Evolutionary conservation across 2,888 invertebrate genomes (phyloP).

Genomic region (Pegoplata infirma): DNA sequence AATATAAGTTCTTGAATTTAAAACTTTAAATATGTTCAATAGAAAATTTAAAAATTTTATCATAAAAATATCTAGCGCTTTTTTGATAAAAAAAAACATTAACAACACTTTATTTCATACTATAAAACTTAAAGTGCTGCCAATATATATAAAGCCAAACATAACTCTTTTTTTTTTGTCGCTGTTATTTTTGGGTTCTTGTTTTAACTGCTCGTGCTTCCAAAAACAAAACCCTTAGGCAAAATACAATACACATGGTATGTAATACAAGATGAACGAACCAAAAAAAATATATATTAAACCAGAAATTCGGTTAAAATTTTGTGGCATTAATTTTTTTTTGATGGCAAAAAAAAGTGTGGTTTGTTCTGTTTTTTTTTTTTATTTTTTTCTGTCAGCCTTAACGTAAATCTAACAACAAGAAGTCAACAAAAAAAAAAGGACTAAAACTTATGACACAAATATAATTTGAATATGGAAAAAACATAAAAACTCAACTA

Average conservation of each 20-base stretch:
- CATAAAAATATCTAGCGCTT: no score
- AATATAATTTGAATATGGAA: neutral
- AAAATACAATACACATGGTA: constrained; percentile 1
- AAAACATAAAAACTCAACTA: neutral
- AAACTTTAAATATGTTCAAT: no score
- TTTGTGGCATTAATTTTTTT: constrained; percentile 42
- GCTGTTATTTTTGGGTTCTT: neutral
- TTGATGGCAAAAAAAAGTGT: constrained; percentile 31
- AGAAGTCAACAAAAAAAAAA: constrained; percentile 7
- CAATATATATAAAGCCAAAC: constrained; percentile 23
- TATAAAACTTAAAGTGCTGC: constrained; percentile 21
- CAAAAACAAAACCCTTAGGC: constrained; percentile 11
- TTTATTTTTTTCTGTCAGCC: neutral
- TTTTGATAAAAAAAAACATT: no score
- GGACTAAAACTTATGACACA: neutral
- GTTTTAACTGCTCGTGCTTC: no score
- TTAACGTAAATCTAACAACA: constrained; percentile 10
- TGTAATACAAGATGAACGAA: neutral
- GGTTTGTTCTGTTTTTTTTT: constrained; percentile 37
- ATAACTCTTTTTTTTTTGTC: constrained; percentile 30
- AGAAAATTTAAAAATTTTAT: no score
- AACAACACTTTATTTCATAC: neutral
- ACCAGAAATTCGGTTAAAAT: constrained; percentile 45
- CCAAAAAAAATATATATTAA: constrained; percentile 23
- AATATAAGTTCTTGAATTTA: no score